Conservation (phyloP, 2,888 invertebrate genomes). For the Papilio gigon region DNA sequence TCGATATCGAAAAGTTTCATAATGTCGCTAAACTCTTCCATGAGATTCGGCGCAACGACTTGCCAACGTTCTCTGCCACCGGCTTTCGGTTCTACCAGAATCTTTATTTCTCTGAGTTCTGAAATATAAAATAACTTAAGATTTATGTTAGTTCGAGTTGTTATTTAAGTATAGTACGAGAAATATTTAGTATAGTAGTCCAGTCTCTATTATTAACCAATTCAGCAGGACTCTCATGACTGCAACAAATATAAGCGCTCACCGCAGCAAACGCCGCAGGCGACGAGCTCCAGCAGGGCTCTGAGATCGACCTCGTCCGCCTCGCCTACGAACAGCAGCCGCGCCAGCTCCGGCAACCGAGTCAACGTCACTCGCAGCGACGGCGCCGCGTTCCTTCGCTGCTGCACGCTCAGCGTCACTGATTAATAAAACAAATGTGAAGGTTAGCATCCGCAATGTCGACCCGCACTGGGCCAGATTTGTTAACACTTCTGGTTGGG, state of each 20-base stretch:
- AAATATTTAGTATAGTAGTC: no score
- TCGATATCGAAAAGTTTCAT: slow-evolving; percentile 52
- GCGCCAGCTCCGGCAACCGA: slow-evolving; percentile 62
- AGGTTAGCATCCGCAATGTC: no score
- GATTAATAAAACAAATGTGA: slow-evolving; percentile 38
- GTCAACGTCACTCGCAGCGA: slow-evolving; percentile 65
- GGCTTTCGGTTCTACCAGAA: slow-evolving; percentile 67
- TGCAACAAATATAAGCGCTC: no score
- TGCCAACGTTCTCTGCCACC: slow-evolving; percentile 58
- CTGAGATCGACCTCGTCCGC: slow-evolving; percentile 63
- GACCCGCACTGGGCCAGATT: no score
- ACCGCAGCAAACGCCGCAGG: slow-evolving; percentile 71
- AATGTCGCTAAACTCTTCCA: slow-evolving; percentile 58
- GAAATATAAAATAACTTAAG: slow-evolving; percentile 44
- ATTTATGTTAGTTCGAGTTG: no score
- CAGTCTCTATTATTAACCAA: no score
- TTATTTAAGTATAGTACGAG: no score
- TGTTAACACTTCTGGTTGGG: no score
- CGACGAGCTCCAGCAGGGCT: slow-evolving; percentile 58
- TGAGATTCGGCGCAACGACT: slow-evolving; percentile 51
- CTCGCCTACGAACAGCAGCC: slow-evolving; percentile 62
- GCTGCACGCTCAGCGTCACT: slow-evolving; percentile 71
- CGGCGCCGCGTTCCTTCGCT: slow-evolving; percentile 64
- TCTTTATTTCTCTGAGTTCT: slow-evolving; percentile 66
- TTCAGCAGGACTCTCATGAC: no score